These are phyloP conservation scores for Myoxocephalus aenaeus DNA, from an alignment of 2,797 vertebrate genomes.

Conservation along the genomic window DNA sequence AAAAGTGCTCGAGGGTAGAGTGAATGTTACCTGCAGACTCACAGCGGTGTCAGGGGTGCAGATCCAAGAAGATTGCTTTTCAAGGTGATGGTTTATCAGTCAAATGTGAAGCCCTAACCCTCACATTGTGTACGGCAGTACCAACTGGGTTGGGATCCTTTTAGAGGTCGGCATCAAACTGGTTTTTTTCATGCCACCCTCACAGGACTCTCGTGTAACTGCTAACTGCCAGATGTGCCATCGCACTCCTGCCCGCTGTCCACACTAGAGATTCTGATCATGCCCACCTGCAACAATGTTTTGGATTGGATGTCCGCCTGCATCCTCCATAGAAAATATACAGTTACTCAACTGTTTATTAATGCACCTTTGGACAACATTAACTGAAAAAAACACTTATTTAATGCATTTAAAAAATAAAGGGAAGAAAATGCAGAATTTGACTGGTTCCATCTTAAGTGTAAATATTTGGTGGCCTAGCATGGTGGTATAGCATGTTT, in stretches of 20 bases:
- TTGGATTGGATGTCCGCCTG: constrained; percentile 30
- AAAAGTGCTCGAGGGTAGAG: constrained; percentile 66
- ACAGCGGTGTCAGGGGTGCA: constrained; percentile 37
- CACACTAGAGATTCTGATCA: constrained; percentile 23
- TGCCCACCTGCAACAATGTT: constrained; percentile 16
- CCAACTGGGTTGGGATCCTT: constrained; percentile 20
- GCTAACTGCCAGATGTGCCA: constrained; percentile 33
- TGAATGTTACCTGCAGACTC: constrained; percentile 70
- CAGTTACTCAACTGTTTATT: constrained; percentile 24
- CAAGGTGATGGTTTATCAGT: constrained; percentile 61
- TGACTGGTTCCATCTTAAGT: neutral
- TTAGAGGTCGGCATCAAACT: constrained; percentile 32
- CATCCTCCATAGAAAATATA: constrained; percentile 7
- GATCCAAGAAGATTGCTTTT: constrained; percentile 68
- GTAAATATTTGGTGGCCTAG: neutral
- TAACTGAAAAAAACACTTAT: constrained; percentile 11
- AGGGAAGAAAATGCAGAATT: neutral
- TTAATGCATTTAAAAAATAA: constrained; percentile 9
- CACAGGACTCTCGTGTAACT: constrained; percentile 23
- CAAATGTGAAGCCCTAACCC: constrained; percentile 36
- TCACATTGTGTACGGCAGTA: constrained; percentile 16
- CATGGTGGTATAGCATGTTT: neutral
- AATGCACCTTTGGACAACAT: constrained; percentile 2
- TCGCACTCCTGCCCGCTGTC: constrained; percentile 2
- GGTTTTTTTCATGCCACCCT: constrained; percentile 32